phyloP scores from a whole-genome alignment of 2,888 invertebrate genomes.

The Desoria tigrina region DNA sequence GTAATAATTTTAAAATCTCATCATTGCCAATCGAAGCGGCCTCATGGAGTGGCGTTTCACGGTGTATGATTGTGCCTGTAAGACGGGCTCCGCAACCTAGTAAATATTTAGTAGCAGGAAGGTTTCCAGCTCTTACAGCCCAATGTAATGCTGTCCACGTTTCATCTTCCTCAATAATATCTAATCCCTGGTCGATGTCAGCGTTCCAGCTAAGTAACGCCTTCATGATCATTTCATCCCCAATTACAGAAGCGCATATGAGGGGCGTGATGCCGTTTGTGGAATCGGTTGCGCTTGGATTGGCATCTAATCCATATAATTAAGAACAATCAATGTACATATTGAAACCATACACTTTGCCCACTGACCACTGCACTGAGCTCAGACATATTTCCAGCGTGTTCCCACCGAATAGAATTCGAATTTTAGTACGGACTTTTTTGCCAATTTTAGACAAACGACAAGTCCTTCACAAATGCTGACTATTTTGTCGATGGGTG shows the following conservation, averaged over 20 bases:
- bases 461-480: too few relatives aligned
- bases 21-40: slow-evolving; percentile 58
- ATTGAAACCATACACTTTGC: too few relatives aligned
- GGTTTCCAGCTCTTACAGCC: slow-evolving; percentile 9
- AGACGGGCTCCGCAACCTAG: slow-evolving; percentile 1
- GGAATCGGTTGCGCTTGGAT: slow-evolving; percentile 4
- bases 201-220: neutral
- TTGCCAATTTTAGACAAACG: too few relatives aligned
- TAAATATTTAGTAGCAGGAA: neutral
- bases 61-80: slow-evolving; percentile 58
- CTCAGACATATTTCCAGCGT: too few relatives aligned
- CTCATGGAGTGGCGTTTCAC: slow-evolving; percentile 78
- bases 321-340: too few relatives aligned
- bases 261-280: slow-evolving; percentile 12
- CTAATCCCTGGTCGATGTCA: slow-evolving; percentile 5
- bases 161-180: neutral
- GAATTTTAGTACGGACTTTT: neutral
- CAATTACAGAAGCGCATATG: slow-evolving; percentile 4
- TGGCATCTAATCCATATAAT: too few relatives aligned
- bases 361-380: too few relatives aligned
- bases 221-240: slow-evolving; percentile 6
- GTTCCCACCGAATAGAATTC: neutral
- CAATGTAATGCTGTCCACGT: slow-evolving; percentile 3
- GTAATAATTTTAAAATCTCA: slow-evolving; percentile 7
- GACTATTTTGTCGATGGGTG: too few relatives aligned